Evolutionary conservation across 2,797 vertebrate species (phyloP).

Genomic region (Enteromius unitaeniatus): DNA sequence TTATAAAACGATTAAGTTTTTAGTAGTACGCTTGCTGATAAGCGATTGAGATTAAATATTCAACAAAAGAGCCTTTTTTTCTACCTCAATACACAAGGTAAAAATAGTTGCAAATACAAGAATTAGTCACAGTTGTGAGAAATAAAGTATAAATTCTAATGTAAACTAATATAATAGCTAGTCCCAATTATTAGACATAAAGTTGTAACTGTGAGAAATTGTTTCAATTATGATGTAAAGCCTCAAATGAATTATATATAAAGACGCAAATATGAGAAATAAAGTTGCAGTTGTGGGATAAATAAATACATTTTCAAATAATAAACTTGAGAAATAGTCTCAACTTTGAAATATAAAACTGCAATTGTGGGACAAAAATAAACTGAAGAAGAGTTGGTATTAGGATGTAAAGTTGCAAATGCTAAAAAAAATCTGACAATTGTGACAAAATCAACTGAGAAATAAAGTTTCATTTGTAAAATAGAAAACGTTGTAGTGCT

Average conservation of each 20-base stretch:
- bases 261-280: background rate
- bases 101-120: background rate
- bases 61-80: background rate
- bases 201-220: background rate
- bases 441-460: background rate
- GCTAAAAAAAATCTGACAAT: background rate
- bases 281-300: background rate
- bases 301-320: background rate
- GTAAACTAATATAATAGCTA: background rate
- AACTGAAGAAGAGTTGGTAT: background rate
- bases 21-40: background rate
- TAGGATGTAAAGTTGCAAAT: background rate
- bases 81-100: background rate
- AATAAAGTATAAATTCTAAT: background rate
- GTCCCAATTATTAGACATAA: background rate
- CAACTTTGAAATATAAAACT: background rate
- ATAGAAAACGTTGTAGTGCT: background rate
- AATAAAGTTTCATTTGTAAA: background rate
- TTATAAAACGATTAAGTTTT: constrained; percentile 14
- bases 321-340: background rate
- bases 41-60: background rate
- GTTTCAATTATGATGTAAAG: background rate
- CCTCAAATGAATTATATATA: background rate
- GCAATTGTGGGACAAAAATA: background rate
- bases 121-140: background rate